Percentiles rank a stretch among this genome's conserved stretches.
Conservation (phyloP, 2,797 vertebrate species). For the Taeniopygia guttata region DNA sequence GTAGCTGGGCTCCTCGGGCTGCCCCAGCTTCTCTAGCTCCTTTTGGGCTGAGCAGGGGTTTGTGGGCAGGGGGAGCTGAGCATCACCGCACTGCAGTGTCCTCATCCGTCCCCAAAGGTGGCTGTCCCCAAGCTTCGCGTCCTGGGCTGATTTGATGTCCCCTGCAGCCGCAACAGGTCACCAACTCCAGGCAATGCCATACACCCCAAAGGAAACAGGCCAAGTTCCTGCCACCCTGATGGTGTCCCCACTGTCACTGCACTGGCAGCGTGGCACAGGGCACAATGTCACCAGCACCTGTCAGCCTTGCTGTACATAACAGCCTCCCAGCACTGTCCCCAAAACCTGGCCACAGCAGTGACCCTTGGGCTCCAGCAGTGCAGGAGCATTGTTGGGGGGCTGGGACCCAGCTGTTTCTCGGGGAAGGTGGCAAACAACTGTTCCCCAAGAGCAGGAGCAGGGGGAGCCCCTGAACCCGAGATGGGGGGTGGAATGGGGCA, state of each 20-base stretch:
- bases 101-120: not conserved
- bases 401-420: not conserved
- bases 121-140: rapidly evolving
- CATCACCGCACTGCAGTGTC: not conserved
- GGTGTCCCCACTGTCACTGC: not conserved
- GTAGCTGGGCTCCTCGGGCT: not conserved
- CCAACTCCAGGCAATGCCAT: not conserved
- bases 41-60: not conserved
- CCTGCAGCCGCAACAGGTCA: not conserved
- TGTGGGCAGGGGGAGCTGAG: not conserved
- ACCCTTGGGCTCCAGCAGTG: not conserved
- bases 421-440: not conserved
- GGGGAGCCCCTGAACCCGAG: rapidly evolving
- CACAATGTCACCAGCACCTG: not conserved
- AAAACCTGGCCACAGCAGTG: not conserved
- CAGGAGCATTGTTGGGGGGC: not conserved
- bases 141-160: not conserved
- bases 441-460: not conserved
- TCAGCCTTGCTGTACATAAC: too few relatives aligned
- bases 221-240: rapidly evolving
- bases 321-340: rapidly evolving
- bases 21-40: not conserved
- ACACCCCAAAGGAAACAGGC: too few relatives aligned
- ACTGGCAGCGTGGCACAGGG: not conserved
- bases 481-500: not conserved